A percentile compares a stretch with the other conserved stretches of the same genome.
phyloP scores from a whole-genome alignment of 2,888 invertebrate genomes.

The Agrotis exclamationis region DNA sequence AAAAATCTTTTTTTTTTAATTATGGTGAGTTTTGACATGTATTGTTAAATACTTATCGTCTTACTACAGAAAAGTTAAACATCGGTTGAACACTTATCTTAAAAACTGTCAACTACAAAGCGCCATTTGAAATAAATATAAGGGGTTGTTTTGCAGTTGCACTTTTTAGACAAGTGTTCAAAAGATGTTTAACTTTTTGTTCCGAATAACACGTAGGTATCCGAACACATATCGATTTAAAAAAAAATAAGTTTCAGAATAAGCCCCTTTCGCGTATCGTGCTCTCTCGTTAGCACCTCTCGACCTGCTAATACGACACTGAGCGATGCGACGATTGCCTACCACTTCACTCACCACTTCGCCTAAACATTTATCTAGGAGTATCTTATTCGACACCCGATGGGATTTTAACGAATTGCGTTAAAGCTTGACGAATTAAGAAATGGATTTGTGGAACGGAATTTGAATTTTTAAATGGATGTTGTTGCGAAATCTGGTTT shows the following conservation, averaged over 20 bases:
- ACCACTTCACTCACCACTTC: constrained; percentile 57
- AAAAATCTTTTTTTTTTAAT: no score
- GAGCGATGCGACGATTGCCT: constrained; percentile 73
- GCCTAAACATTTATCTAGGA: constrained; percentile 64
- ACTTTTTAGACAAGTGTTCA: no score
- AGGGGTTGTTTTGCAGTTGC: no score
- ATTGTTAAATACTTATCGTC: not conserved
- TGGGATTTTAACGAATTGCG: constrained; percentile 56
- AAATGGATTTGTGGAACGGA: constrained; percentile 33
- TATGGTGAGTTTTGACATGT: not conserved
- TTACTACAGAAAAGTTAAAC: no score
- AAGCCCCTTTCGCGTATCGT: constrained; percentile 28
- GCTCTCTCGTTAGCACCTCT: constrained; percentile 65
- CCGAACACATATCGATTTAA: no score
- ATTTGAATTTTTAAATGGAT: constrained; percentile 36
- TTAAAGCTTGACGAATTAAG: constrained; percentile 47
- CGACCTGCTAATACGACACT: constrained; percentile 71
- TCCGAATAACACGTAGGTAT: no score
- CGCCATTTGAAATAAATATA: no score
- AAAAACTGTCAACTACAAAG: no score
- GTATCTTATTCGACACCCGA: constrained; percentile 55
- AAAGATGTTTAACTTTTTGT: no score
- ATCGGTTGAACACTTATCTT: no score
- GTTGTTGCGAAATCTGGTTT: not conserved
- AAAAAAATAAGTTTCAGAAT: constrained; percentile 31